A percentile compares a stretch with the other conserved stretches of the same genome.
Evolutionary conservation across 2,113 vertebrate species (phyloP).

Genomic region (Conger conger): DNA sequence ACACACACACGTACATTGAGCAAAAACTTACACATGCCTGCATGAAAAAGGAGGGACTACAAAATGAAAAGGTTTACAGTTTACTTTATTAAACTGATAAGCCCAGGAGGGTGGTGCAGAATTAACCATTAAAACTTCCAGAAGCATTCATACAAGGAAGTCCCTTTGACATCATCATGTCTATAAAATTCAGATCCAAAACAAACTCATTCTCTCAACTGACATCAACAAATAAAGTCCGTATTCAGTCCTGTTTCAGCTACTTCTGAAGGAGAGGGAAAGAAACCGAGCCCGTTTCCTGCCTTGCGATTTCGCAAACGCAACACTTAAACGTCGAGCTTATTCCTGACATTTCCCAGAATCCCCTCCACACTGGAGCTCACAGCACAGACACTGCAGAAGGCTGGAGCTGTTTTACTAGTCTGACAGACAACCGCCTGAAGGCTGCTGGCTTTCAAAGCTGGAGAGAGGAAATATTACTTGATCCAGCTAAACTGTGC

Average conservation of each 20-base stretch:
- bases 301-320: not conserved
- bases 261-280: not conserved
- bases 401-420: conserved; percentile 17
- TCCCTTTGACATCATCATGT: too few species aligned
- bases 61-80: too few species aligned
- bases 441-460: conserved; percentile 29
- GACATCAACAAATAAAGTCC: not conserved
- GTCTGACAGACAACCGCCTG: conserved; percentile 18
- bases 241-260: too few species aligned
- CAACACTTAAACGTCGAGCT: not conserved
- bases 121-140: too few species aligned
- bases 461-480: conserved; percentile 28
- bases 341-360: not conserved
- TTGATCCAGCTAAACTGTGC: conserved; percentile 34
- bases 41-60: too few species aligned
- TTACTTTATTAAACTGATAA: too few species aligned
- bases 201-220: not conserved
- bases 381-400: not conserved
- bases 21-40: not conserved
- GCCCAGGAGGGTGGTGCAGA: too few species aligned
- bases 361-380: not conserved
- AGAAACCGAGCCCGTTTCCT: not conserved
- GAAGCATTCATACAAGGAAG: too few species aligned
- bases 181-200: not conserved
- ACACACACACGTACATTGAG: conserved; percentile 10